A percentile compares a stretch with the other conserved stretches of the same genome.
phyloP scores from a whole-genome alignment of 37 sponge, comb jelly and placozoan genomes.

The Petrosia ficiformis region DNA sequence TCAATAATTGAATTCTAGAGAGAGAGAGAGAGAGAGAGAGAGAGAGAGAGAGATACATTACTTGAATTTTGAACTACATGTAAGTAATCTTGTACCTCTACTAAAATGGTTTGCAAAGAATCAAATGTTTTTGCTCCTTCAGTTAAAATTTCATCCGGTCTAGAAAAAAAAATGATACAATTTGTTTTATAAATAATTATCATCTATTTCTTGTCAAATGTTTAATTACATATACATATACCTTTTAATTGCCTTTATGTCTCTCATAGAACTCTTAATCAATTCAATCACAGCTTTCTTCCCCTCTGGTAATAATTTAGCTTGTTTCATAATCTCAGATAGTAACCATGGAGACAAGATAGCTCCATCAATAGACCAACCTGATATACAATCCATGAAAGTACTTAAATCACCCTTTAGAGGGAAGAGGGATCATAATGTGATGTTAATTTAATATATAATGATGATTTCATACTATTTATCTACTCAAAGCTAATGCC shows the following conservation, averaged over 20 bases:
- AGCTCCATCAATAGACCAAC: conserved; percentile 36
- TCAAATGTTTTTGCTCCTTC: conserved; percentile 11
- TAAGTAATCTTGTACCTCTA: neutral
- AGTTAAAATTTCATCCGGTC: neutral
- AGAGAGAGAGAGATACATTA: too few relatives aligned
- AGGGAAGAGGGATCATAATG: neutral
- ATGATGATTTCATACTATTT: too few relatives aligned
- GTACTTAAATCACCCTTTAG: neutral
- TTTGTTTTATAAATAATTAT: neutral
- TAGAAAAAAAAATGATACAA: neutral
- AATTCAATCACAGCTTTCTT: conserved; percentile 22
- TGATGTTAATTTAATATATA: neutral
- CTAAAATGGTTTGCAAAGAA: neutral
- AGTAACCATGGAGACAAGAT: conserved; percentile 45
- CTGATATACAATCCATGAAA: conserved; percentile 40
- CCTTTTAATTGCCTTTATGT: neutral
- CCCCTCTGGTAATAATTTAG: conserved; percentile 21
- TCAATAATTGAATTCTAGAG: conserved; percentile 31
- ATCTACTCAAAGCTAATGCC: too few relatives aligned
- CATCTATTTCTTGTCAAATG: neutral
- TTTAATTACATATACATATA: neutral
- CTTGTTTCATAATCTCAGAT: conserved; percentile 1
- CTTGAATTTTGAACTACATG: neutral
- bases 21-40: conserved; percentile 14
- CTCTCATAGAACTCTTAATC: conserved; percentile 14